These are phyloP conservation scores for Numida meleagris DNA, from an alignment of 2,113 vertebrate species.

Conservation along the genomic window DNA sequence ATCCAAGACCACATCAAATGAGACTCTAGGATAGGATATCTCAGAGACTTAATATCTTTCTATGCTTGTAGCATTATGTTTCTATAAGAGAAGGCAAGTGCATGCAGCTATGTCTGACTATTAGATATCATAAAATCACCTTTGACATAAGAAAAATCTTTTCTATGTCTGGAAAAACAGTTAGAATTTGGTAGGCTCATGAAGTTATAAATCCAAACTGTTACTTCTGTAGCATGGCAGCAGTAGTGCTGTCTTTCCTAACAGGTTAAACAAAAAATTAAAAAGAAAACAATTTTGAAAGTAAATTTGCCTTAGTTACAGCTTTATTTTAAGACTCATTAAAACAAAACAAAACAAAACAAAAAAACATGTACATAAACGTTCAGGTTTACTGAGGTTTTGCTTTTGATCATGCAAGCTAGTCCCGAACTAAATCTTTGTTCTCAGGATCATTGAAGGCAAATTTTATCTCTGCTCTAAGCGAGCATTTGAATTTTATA, in stretches of 20 bases:
- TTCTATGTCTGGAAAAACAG: not conserved
- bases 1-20: not conserved
- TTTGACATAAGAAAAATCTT: not conserved
- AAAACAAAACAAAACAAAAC: not conserved
- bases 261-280: not conserved
- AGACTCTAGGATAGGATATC: not conserved
- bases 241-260: not conserved
- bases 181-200: not conserved
- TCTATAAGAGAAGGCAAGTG: not conserved
- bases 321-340: not conserved
- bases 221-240: not conserved
- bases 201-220: not conserved
- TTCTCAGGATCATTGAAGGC: not conserved
- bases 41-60: not conserved
- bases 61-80: not conserved
- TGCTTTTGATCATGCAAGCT: not conserved
- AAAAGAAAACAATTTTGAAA: not conserved
- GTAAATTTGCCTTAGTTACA: not conserved
- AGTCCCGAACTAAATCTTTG: not conserved
- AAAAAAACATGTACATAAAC: not conserved
- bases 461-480: not conserved
- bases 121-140: not conserved
- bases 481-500: not conserved
- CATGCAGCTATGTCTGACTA: not conserved
- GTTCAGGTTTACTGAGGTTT: not conserved